Evolutionary conservation across 2,888 invertebrate genomes (phyloP).

Genomic region (Lasioglossum morio): DNA sequence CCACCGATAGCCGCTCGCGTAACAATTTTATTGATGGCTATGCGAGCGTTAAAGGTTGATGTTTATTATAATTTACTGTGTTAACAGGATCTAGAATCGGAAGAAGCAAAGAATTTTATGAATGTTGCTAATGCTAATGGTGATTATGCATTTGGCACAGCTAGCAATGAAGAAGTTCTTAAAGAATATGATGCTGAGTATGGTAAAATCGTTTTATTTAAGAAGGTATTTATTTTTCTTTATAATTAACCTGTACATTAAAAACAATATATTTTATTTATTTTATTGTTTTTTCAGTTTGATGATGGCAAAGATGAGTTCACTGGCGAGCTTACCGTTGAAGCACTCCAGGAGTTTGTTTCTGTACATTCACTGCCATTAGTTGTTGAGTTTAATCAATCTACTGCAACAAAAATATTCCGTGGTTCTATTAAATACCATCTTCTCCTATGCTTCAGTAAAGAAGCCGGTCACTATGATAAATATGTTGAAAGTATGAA

Average conservation of each 20-base stretch:
- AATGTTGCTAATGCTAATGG: conserved; percentile 93
- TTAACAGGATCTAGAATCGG: conserved; percentile 89
- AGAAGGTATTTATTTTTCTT: conserved; percentile 88
- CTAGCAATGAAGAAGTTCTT: conserved; percentile 91
- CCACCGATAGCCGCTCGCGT: background rate
- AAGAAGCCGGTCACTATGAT: conserved; percentile 94
- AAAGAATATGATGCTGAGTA: conserved; percentile 92
- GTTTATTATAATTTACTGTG: conserved; percentile 24
- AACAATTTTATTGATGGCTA: background rate
- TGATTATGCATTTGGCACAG: conserved; percentile 95
- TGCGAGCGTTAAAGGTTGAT: background rate
- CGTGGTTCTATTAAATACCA: conserved; percentile 99
- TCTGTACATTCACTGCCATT: conserved; percentile 93
- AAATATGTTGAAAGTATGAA: conserved; percentile 91
- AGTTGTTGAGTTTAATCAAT: conserved; percentile 98
- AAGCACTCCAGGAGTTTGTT: conserved; percentile 93
- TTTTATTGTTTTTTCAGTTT: conserved; percentile 86
- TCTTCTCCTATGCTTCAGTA: conserved; percentile 97
- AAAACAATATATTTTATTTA: conserved; percentile 82
- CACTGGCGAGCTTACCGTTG: conserved; percentile 89
- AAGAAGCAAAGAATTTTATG: conserved; percentile 93
- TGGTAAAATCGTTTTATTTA: conserved; percentile 94
- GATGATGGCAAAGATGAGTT: conserved; percentile 93
- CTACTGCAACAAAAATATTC: conserved; percentile 99
- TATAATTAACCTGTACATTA: conserved; percentile 91